phyloP scores from a whole-genome alignment of 23 tunicate genomes.

The Styela clava region DNA sequence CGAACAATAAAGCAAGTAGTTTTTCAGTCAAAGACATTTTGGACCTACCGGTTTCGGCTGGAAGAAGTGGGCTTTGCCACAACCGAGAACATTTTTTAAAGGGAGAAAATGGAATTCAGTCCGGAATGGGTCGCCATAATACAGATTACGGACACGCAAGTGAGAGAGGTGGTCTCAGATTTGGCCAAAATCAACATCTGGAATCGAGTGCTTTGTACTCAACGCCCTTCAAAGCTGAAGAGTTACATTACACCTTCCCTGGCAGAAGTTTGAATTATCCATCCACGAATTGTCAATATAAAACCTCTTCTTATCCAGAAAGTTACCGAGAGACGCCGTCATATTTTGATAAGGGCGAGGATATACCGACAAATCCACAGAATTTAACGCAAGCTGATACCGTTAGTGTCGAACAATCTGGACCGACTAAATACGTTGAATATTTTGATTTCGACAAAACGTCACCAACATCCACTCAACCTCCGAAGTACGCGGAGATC shows the following conservation, averaged over 20 bases:
- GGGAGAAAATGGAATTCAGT: background rate
- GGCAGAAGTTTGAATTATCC: background rate
- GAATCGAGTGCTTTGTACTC: slow-evolving; percentile 1
- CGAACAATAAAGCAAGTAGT: slow-evolving; percentile 33
- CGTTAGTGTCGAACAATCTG: background rate
- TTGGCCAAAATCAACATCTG: slow-evolving; percentile 1
- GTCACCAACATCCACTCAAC: slow-evolving; percentile 1
- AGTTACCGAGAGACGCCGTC: background rate
- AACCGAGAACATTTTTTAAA: background rate
- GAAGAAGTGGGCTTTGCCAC: background rate
- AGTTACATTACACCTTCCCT: background rate
- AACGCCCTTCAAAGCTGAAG: slow-evolving; percentile 9
- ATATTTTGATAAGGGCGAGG: background rate
- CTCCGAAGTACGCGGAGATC: slow-evolving; percentile 23
- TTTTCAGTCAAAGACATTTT: slow-evolving; percentile 50
- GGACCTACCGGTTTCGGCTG: slow-evolving; percentile 33
- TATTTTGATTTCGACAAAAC: background rate
- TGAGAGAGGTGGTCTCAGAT: slow-evolving; percentile 10
- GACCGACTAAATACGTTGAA: background rate
- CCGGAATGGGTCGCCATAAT: background rate
- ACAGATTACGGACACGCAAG: background rate
- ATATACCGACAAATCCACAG: background rate
- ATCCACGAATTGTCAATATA: background rate
- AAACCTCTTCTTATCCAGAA: background rate
- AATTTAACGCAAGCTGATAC: background rate